Conservation (phyloP, 2,113 vertebrate genomes). For the Aptenodytes patagonicus region DNA sequence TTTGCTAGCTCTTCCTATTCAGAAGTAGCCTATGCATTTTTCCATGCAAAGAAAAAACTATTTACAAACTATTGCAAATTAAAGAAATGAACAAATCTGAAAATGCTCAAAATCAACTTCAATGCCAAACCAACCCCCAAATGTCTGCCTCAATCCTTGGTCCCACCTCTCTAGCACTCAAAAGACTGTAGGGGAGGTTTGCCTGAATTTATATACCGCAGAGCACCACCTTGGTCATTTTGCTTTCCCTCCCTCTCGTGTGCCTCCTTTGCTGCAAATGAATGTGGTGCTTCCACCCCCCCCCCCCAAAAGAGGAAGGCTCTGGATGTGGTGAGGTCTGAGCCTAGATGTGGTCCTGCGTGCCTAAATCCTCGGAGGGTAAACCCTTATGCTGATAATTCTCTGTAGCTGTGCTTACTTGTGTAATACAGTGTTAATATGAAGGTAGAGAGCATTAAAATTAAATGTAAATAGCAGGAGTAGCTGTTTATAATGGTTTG, state of each 20-base stretch:
- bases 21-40: neutral
- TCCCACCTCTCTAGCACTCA: neutral
- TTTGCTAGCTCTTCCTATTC: neutral
- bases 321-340: neutral
- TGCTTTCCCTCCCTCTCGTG: neutral
- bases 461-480: neutral
- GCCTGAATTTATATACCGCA: neutral
- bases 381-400: neutral
- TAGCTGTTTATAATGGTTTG: neutral
- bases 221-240: neutral
- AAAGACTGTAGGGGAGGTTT: neutral
- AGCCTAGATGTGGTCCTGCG: neutral
- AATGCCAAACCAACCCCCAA: neutral
- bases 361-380: neutral
- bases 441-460: neutral
- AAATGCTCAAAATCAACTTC: neutral
- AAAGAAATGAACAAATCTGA: neutral
- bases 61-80: neutral
- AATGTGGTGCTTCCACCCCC: neutral
- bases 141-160: neutral
- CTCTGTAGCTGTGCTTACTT: neutral
- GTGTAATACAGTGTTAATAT: neutral
- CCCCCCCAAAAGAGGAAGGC: neutral
- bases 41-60: neutral
- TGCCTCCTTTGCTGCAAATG: neutral